Conservation (phyloP, 2,797 vertebrate species). For the Tokudaia muenninki region DNA sequence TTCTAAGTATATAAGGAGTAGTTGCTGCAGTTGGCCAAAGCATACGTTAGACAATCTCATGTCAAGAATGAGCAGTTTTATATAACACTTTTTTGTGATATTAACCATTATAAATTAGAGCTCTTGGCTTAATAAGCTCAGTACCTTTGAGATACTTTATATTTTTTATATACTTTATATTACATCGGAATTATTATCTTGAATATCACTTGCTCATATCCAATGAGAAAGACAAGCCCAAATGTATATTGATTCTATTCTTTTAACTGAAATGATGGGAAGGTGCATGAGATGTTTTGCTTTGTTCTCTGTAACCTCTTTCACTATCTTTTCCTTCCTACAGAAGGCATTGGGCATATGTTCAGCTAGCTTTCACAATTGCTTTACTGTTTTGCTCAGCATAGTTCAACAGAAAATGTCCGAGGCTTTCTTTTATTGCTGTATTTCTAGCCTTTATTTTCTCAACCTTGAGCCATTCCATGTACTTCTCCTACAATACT, state of each 20-base stretch:
- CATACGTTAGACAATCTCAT: background rate
- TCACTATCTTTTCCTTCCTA: background rate
- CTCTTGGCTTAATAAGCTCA: too few relatives aligned
- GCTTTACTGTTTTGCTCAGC: background rate
- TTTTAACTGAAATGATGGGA: background rate
- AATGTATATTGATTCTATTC: background rate
- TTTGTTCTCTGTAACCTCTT: background rate
- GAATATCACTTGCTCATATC: background rate
- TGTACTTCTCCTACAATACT: background rate
- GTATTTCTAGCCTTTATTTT: constrained; percentile 1
- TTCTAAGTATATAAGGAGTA: background rate
- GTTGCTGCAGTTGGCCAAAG: background rate
- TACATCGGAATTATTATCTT: background rate
- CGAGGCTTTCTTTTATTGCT: background rate
- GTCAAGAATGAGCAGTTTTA: background rate
- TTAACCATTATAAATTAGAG: background rate
- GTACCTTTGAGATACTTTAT: background rate
- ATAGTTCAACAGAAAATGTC: background rate
- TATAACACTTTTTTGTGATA: background rate
- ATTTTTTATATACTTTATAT: too few relatives aligned
- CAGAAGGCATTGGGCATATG: background rate
- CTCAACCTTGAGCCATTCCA: background rate
- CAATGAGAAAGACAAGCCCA: background rate
- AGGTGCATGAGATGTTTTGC: fast-evolving
- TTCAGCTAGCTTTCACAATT: background rate